phyloP scores from a whole-genome alignment of 2,797 vertebrate genomes.

The Ataeniobius toweri region DNA sequence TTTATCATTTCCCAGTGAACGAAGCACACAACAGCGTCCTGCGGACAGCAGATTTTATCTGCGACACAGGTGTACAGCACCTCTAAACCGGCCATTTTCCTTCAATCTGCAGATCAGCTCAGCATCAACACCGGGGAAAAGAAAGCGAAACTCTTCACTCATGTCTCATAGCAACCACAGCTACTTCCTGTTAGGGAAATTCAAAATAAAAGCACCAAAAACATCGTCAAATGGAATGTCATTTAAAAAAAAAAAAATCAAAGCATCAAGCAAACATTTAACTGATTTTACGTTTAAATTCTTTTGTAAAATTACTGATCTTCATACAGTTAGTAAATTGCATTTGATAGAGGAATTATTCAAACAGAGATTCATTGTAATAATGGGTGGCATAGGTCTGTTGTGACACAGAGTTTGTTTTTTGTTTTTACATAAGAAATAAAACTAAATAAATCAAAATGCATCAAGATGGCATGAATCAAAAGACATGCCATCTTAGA shows the following conservation, averaged over 20 bases:
- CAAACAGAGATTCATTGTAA: no score
- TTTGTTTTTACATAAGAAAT: not conserved
- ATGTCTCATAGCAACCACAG: not conserved
- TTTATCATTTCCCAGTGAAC: conserved; percentile 83
- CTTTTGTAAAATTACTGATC: not conserved
- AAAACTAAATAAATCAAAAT: not conserved
- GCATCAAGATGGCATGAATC: no score
- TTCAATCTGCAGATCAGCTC: not conserved
- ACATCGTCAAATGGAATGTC: not conserved
- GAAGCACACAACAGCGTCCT: conserved; percentile 79
- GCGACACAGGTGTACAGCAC: conserved; percentile 68
- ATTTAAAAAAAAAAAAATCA: no score
- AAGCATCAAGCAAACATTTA: no score
- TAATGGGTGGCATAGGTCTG: not conserved
- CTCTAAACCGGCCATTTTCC: conserved; percentile 80
- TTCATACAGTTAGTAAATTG: not conserved
- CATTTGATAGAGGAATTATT: not conserved
- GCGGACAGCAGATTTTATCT: conserved; percentile 58
- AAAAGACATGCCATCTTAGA: no score
- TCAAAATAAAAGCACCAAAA: conserved; percentile 44
- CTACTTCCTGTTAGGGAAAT: not conserved
- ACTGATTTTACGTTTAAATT: not conserved
- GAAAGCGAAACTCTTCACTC: conserved; percentile 46
- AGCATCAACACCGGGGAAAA: conserved; percentile 8
- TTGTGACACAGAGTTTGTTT: not conserved